These are phyloP conservation scores for Leptothorax acervorum DNA, from an alignment of 2,888 invertebrate species.

Conservation along the genomic window DNA sequence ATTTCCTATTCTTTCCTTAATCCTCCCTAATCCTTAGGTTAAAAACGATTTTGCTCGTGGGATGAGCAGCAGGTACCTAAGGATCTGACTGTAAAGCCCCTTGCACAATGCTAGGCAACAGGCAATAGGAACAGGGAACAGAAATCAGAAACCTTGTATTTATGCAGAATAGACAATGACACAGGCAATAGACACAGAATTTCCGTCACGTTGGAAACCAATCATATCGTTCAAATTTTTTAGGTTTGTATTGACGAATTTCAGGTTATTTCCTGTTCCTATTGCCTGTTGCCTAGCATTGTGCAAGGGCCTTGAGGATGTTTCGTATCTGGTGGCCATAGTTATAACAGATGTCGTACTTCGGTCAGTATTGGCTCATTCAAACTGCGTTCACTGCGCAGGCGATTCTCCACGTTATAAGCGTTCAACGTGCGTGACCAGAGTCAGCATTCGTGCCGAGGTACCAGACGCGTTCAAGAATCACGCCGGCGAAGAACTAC, in stretches of 20 bases:
- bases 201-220: too few relatives aligned
- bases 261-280: too few relatives aligned
- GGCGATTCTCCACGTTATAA: constrained; percentile 68
- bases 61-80: background rate
- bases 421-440: constrained; percentile 49
- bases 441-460: constrained; percentile 59
- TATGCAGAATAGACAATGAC: too few relatives aligned
- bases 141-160: too few relatives aligned
- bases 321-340: background rate
- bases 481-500: background rate
- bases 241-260: too few relatives aligned
- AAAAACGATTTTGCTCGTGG: background rate
- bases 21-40: background rate
- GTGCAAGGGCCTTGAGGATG: background rate
- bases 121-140: too few relatives aligned
- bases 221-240: too few relatives aligned
- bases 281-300: too few relatives aligned
- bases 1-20: background rate
- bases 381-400: constrained; percentile 65
- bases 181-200: too few relatives aligned
- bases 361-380: constrained; percentile 62
- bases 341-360: constrained; percentile 16
- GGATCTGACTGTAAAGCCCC: background rate
- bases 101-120: too few relatives aligned
- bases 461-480: constrained; percentile 41